Evolutionary conservation across 2,113 vertebrate species (phyloP).

Genomic region (Salvelinus fontinalis): DNA sequence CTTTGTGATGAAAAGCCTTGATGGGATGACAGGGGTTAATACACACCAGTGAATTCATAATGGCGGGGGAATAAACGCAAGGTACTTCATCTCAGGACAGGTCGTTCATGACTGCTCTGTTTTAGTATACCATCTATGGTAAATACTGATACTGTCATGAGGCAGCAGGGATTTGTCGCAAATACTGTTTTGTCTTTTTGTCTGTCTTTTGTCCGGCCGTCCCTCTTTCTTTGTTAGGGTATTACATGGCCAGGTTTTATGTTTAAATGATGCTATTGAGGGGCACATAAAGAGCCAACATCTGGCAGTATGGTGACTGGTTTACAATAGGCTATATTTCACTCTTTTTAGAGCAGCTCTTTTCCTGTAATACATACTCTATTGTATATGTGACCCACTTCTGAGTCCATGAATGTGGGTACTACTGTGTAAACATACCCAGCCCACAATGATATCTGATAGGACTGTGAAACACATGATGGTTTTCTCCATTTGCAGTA

Average conservation of each 20-base stretch:
- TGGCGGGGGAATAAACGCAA: neutral
- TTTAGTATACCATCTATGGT: neutral
- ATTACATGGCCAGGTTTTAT: neutral
- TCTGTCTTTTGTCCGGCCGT: neutral
- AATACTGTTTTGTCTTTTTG: neutral
- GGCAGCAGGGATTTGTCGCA: too few relatives aligned
- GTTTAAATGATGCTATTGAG: neutral
- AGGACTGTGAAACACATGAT: slow-evolving; percentile 56
- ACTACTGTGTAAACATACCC: slow-evolving; percentile 34
- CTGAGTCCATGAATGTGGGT: slow-evolving; percentile 33
- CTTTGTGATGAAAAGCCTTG: neutral
- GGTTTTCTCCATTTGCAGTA: slow-evolving; percentile 41
- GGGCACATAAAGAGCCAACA: neutral
- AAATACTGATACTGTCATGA: neutral
- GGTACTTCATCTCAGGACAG: slow-evolving; percentile 14
- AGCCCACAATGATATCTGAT: slow-evolving; percentile 39
- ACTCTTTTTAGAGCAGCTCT: neutral
- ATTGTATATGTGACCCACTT: slow-evolving; percentile 20
- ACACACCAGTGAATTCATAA: too few relatives aligned
- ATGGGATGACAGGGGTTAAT: neutral
- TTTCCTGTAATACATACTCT: slow-evolving; percentile 21
- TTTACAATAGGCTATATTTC: neutral
- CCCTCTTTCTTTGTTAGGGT: neutral
- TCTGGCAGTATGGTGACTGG: neutral
- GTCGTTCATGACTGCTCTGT: slow-evolving; percentile 16